Percentiles rank a stretch among this genome's conserved stretches.
These are phyloP conservation scores for Athetis lepigone DNA, from an alignment of 2,888 invertebrate species.

Conservation along the genomic window DNA sequence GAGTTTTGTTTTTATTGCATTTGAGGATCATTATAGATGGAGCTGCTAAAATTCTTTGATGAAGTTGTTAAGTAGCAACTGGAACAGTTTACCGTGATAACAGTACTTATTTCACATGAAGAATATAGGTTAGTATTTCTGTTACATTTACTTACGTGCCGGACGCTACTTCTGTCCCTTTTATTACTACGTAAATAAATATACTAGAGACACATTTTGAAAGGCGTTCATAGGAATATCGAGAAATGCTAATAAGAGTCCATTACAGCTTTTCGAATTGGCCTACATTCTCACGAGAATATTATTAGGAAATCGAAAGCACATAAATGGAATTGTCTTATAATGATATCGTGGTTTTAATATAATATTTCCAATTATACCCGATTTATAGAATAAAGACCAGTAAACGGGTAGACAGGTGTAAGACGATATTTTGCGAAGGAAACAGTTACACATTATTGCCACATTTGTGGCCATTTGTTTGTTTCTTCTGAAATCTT, in stretches of 20 bases:
- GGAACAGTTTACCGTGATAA: not conserved
- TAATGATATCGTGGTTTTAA: not conserved
- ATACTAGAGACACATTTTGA: not conserved
- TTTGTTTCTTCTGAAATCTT: too few relatives aligned
- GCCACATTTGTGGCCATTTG: too few relatives aligned
- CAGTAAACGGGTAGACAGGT: too few relatives aligned
- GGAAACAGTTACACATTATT: too few relatives aligned
- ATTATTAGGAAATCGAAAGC: not conserved
- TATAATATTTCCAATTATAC: too few relatives aligned
- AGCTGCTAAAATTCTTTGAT: slow-evolving; percentile 41
- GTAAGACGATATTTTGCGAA: too few relatives aligned
- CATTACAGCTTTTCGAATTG: not conserved
- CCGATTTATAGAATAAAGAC: too few relatives aligned
- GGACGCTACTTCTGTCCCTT: not conserved
- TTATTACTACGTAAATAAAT: not conserved
- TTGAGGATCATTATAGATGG: slow-evolving; percentile 34
- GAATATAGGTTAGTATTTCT: not conserved
- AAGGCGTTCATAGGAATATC: not conserved
- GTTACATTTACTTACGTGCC: not conserved
- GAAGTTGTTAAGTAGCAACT: slow-evolving; percentile 10
- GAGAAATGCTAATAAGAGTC: not conserved
- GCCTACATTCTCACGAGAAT: not conserved
- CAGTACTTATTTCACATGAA: not conserved
- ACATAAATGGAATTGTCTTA: not conserved
- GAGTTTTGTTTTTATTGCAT: slow-evolving; percentile 39